Evolutionary conservation across 2,113 vertebrate species (phyloP), one percentile per base, ranked within the genome.

Genomic region (Chelonoidis abingdonii): DNA sequence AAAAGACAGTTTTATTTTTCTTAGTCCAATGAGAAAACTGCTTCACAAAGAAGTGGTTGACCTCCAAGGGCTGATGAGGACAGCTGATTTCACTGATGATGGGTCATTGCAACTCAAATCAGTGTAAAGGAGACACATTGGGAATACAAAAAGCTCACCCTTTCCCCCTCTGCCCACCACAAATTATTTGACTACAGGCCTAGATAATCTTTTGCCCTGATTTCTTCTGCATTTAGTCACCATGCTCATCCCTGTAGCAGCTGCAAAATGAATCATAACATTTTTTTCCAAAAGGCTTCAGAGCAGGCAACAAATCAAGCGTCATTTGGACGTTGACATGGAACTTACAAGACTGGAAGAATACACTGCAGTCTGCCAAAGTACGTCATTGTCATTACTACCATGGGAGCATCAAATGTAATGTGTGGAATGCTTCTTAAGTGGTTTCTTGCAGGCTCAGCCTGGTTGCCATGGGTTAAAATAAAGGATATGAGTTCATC

Each of bases 41-140:
- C 93, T 95, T 95, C 84, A 94, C 89, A 93, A 78, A 97, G 94
- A 97, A 94, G 94, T 44, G 78, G 83, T 44, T 91, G 90, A 91
- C 52, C 93, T 97, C 83, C 35, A 80, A 91, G 69, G 84, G 29
- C 84, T 89, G 96, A 94, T 53, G 78, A 52, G 57, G 76, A 91
- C 0, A 24, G 85, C 79, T 93, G 86, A 95, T 83, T 86, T 97
- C 90, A 83, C 89, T 86, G 92, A 81, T 94, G 88, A 94, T 78
- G 80, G 83, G 87, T 88, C 95, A 95, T 90, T n/a, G 1, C 92
- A 97, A 95, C 76, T 91, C 41, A 75, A 82, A 96, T 92, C 29
- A 27, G 87, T 47, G 89, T 50, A 53, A 47, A 82, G 25, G 12
- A 4, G 1, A 65, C 94, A 92, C 11, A 87, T 12, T 27, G 94